Evolutionary conservation across 2,797 vertebrate genomes (phyloP).

Genomic region (Crocodylus rhombifer): DNA sequence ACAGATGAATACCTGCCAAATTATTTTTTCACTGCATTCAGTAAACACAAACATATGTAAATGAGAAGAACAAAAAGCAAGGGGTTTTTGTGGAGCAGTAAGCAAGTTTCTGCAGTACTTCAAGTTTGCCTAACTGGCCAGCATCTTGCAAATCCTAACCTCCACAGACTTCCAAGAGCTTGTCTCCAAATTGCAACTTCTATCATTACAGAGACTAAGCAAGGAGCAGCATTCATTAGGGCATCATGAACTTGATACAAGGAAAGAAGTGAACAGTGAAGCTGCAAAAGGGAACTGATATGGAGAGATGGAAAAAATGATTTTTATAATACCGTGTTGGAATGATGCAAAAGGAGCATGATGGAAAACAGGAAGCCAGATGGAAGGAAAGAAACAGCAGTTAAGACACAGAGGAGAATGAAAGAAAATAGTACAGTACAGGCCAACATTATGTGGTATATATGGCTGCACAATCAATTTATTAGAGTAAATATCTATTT

Average conservation of each 20-base stretch:
- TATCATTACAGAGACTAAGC: neutral
- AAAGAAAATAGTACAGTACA: neutral
- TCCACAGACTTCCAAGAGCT: too few relatives aligned
- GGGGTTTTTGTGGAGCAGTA: too few relatives aligned
- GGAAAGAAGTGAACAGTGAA: neutral
- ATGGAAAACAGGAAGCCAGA: neutral
- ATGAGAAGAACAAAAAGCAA: too few relatives aligned
- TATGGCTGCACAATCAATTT: neutral
- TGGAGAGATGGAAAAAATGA: rapidly evolving
- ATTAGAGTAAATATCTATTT: neutral
- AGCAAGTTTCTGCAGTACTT: too few relatives aligned
- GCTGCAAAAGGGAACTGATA: neutral
- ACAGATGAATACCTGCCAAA: too few relatives aligned
- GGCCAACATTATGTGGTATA: neutral
- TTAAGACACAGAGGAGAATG: neutral
- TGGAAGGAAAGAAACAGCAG: neutral
- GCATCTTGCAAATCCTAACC: too few relatives aligned
- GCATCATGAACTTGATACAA: neutral
- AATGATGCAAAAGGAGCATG: neutral
- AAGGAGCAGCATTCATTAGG: rapidly evolving
- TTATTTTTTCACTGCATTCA: too few relatives aligned
- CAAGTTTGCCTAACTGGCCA: too few relatives aligned
- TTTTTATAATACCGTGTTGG: neutral
- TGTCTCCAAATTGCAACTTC: too few relatives aligned
- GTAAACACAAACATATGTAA: too few relatives aligned